Evolutionary conservation across 2,113 vertebrate genomes (phyloP).

Genomic region (Chaetodon auriga): DNA sequence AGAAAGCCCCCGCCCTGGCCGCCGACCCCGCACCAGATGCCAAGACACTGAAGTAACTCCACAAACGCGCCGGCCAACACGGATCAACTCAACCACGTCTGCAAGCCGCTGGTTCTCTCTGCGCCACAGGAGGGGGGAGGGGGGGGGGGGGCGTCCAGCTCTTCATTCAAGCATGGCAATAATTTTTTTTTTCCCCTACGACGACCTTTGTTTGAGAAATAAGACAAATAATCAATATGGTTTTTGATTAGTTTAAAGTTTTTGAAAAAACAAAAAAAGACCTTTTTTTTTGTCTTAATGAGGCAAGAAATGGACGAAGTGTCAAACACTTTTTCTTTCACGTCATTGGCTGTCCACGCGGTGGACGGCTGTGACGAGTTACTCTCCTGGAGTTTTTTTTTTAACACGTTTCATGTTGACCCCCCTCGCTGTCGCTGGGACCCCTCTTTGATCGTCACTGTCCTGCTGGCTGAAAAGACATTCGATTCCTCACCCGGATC

Average conservation of each 20-base stretch:
- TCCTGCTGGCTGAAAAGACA: conserved; percentile 60
- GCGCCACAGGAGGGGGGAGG: conserved; percentile 52
- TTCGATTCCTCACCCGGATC: conserved; percentile 49
- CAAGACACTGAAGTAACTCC: conserved; percentile 80
- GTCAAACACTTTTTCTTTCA: conserved; percentile 43
- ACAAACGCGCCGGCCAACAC: conserved; percentile 70
- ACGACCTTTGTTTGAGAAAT: conserved; percentile 38
- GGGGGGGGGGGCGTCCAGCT: conserved; percentile 41
- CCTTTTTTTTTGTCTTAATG: conserved; percentile 56
- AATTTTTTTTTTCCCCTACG: background rate
- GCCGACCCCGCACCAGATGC: conserved; percentile 68
- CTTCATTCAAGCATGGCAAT: conserved; percentile 51
- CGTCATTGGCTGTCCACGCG: conserved; percentile 32
- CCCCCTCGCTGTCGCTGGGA: conserved; percentile 27
- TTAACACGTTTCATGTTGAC: conserved; percentile 3
- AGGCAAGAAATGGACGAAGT: conserved; percentile 48
- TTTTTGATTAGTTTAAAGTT: conserved; percentile 47
- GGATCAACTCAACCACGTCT: conserved; percentile 61
- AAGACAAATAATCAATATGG: conserved; percentile 33
- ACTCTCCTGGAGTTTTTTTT: background rate
- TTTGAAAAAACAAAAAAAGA: conserved; percentile 9
- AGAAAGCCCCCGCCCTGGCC: conserved; percentile 54
- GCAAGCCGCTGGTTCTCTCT: conserved; percentile 59
- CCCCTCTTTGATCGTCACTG: conserved; percentile 46
- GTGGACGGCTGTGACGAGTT: conserved; percentile 34